A percentile compares a stretch with the other conserved stretches of the same genome.
Conservation (phyloP, 1,140 invertebrate species). For the Drosophila mauritiana region DNA sequence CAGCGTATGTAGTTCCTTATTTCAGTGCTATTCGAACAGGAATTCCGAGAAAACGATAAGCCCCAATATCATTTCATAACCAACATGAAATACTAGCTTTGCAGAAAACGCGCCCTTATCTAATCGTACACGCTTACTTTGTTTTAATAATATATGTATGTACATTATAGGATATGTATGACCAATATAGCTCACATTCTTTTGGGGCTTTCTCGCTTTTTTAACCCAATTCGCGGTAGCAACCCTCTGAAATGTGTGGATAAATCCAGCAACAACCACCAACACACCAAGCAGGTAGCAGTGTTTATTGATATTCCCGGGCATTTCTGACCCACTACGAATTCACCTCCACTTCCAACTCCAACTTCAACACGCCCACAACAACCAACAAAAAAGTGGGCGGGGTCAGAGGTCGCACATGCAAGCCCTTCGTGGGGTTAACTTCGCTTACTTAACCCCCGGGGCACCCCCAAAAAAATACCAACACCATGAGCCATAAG, state of each 20-base stretch:
- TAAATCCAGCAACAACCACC: conserved; percentile 10
- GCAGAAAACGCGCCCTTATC: background rate
- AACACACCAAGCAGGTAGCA: background rate
- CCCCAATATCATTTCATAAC: background rate
- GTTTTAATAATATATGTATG: background rate
- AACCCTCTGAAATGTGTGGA: conserved; percentile 26
- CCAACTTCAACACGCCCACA: background rate
- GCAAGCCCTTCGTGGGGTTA: conserved; percentile 10
- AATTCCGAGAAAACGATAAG: background rate
- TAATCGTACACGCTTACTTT: background rate
- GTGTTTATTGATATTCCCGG: conserved; percentile 21
- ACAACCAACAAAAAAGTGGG: background rate
- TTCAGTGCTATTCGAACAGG: background rate
- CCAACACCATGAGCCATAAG: background rate
- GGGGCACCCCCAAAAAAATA: too few relatives aligned
- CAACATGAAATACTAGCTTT: background rate
- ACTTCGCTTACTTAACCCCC: conserved; percentile 10
- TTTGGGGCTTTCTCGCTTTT: background rate
- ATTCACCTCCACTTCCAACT: background rate
- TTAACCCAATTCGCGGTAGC: conserved; percentile 15
- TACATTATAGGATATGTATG: too few relatives aligned
- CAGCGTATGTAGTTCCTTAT: background rate
- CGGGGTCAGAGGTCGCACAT: conserved; percentile 11
- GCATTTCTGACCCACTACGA: conserved; percentile 5
- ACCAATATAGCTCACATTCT: too few relatives aligned